Evolutionary conservation across 2,113 vertebrate genomes (phyloP).

Genomic region (Anarhynchus alexandrinus): DNA sequence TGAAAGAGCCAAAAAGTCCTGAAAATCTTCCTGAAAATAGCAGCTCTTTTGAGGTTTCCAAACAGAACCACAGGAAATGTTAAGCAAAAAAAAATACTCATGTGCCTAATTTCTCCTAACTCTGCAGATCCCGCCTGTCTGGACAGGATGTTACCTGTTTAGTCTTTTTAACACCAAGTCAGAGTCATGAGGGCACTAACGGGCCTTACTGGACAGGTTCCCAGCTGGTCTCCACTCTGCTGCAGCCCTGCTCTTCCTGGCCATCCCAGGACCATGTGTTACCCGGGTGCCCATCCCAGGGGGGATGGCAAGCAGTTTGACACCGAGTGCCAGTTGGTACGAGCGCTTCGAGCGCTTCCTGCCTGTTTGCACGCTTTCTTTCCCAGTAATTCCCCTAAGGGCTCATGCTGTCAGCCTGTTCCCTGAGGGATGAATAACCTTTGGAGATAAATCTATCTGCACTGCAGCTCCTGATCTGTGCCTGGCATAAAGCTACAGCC

Average conservation of each 20-base stretch:
- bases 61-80: background rate
- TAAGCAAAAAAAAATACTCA: background rate
- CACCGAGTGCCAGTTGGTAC: rapidly evolving
- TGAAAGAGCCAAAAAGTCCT: background rate
- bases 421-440: background rate
- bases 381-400: background rate
- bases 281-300: rapidly evolving
- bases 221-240: background rate
- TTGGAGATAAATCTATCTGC: background rate
- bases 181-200: background rate
- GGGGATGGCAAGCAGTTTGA: background rate
- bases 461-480: background rate
- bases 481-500: background rate
- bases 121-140: background rate
- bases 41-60: background rate
- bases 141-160: background rate
- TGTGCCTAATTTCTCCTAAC: background rate
- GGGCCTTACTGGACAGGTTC: background rate
- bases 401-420: background rate
- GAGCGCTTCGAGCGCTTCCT: background rate
- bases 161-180: background rate
- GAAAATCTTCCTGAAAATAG: background rate
- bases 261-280: background rate
- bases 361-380: background rate
- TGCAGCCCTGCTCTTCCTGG: background rate